Conservation (phyloP, 1,140 invertebrate genomes). For the Gonatopus flavifemur region DNA sequence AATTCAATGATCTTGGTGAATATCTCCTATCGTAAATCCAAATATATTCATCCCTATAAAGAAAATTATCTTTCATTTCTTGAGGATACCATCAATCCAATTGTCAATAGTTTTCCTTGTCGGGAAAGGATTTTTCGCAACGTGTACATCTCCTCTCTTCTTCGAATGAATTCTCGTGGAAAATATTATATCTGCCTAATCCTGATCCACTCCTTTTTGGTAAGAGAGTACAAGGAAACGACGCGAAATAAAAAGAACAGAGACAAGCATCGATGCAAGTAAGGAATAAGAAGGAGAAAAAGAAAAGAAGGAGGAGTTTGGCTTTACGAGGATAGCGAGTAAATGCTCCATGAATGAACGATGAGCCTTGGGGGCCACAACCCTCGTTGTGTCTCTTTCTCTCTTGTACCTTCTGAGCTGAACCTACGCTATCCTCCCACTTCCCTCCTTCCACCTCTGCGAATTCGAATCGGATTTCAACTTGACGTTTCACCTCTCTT, state of each 20-base stretch:
- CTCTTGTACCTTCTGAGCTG: not conserved
- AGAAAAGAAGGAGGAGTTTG: conserved; percentile 19
- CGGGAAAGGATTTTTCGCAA: too few species aligned
- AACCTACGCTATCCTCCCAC: not conserved
- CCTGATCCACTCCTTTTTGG: conserved; percentile 49
- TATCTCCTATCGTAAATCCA: too few species aligned
- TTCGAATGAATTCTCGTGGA: conserved; percentile 39
- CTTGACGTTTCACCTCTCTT: too few species aligned
- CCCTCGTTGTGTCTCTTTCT: conserved; percentile 7
- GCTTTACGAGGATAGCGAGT: conserved; percentile 55
- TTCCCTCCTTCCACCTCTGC: conserved; percentile 9
- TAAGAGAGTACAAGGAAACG: conserved; percentile 33
- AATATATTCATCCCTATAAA: too few species aligned
- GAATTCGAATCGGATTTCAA: conserved; percentile 49
- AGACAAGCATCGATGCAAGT: conserved; percentile 9
- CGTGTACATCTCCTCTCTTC: too few species aligned
- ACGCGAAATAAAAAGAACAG: too few species aligned
- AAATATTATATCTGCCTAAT: conserved; percentile 51
- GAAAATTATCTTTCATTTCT: too few species aligned
- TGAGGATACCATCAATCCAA: too few species aligned
- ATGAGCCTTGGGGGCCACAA: conserved; percentile 47
- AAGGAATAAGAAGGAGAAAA: conserved; percentile 13
- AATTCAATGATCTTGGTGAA: too few species aligned
- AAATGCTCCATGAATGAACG: conserved; percentile 60
- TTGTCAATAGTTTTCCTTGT: too few species aligned